Base-by-base conservation (phyloP, 2,797 vertebrate species). In the Eleutherodactylus coqui region DNA sequence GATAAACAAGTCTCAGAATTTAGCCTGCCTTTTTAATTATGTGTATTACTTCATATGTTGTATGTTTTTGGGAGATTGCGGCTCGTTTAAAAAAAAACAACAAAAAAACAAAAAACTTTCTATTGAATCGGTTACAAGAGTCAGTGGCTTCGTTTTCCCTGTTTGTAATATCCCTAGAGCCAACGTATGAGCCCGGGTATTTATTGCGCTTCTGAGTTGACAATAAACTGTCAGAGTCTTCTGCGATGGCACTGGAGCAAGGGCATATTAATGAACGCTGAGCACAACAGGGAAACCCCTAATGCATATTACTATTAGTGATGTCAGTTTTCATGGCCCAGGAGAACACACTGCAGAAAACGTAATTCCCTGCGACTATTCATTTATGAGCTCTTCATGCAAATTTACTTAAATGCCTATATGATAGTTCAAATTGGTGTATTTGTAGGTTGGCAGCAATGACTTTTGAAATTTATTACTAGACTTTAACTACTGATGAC, bases 201-300 rank as follows among this genome's bases (percentile, higher is more conserved):
- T 34, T 69, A 67, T 51, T 67, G 60, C 27, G 21, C 34, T 67
- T 21, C 41, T 14, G 41, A 32, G 27, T 19, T 80, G 78, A 80
- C 41, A 67, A 21, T n/a, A 64, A 34, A 19, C 62, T 67, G 38
- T 82, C 62, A 69, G 17, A 45, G 34, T 69, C 41, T 60, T 29
- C 5, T 70, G 10, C 43, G 77, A 79, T 62, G 77, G 36, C 77
- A 79, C 47, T 79, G 11, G 51, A 60, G n/a, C 29, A 51, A 49
- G 29, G 27, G 43, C 62, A 49, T 51, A 36, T 69, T 69, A 67
- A 69, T 81, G 43, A 81, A 51, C 29, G 29, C 7, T 36, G 4
- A 51, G 53, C 47, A 36, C 64, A 27, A 53, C 45, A 82, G 34
- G 64, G 43, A 81, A 51, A 49, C 79, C 69, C 58, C 60, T 67